phyloP scores from a whole-genome alignment of 2,797 vertebrate species.

The Glyptemys insculpta region DNA sequence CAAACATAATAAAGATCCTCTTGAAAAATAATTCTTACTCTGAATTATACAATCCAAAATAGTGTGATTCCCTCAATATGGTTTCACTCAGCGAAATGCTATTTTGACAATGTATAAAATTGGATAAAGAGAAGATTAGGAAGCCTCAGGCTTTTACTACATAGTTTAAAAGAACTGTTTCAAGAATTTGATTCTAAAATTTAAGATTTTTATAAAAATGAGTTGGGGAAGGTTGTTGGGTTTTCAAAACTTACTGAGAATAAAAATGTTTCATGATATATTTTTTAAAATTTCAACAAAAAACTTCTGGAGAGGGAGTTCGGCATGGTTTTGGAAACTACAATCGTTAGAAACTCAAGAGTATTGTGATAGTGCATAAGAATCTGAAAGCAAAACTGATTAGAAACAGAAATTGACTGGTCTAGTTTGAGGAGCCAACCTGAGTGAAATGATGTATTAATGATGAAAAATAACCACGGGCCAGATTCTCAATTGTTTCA shows the following conservation, averaged over 20 bases:
- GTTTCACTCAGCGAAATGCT: background rate
- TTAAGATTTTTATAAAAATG: background rate
- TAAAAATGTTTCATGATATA: too few species aligned
- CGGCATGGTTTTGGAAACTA: rapidly evolving
- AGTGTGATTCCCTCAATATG: background rate
- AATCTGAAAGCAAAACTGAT: background rate
- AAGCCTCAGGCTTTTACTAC: background rate
- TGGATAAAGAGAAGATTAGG: background rate
- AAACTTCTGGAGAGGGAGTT: background rate
- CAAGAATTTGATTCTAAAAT: background rate
- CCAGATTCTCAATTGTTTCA: too few species aligned
- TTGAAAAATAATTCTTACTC: conserved; percentile 41
- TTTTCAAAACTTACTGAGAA: background rate
- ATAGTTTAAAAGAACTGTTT: background rate
- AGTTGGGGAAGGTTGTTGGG: background rate
- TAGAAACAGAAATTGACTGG: background rate
- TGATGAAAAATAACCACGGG: too few species aligned
- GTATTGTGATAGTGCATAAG: background rate
- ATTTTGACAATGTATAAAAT: background rate
- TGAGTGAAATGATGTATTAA: background rate
- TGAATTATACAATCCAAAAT: background rate
- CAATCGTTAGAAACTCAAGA: background rate
- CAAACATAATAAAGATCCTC: conserved; percentile 53
- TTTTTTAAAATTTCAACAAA: too few species aligned
- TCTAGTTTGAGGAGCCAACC: background rate